Conservation (phyloP, 1,140 invertebrate genomes). For the Eueides isabella region DNA sequence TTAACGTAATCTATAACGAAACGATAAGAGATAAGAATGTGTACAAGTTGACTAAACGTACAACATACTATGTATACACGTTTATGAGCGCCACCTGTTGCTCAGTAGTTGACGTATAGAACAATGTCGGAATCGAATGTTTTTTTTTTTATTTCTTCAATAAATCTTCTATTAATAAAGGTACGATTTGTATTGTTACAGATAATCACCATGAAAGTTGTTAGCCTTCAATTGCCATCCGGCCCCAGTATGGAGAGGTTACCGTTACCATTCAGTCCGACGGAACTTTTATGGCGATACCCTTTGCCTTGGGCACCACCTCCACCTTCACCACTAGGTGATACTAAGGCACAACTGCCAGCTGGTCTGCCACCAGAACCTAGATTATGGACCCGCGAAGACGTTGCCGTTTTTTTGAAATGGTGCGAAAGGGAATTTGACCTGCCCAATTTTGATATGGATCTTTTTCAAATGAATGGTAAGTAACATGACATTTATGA, state of each 20-base stretch:
- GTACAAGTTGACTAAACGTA: constrained; percentile 12
- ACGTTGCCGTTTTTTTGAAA: constrained; percentile 93
- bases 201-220: constrained; percentile 77
- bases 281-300: constrained; percentile 93
- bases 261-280: constrained; percentile 80
- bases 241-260: constrained; percentile 80
- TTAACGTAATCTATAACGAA: constrained; percentile 29
- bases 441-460: constrained; percentile 94
- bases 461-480: constrained; percentile 99
- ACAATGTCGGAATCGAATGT: not conserved
- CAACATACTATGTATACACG: not conserved
- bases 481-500: constrained; percentile 55
- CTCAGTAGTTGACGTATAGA: constrained; percentile 30
- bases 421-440: constrained; percentile 97
- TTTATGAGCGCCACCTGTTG: constrained; percentile 46
- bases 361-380: constrained; percentile 92
- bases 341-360: constrained; percentile 93
- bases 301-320: constrained; percentile 86
- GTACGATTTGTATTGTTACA: constrained; percentile 47
- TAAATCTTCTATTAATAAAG: not conserved
- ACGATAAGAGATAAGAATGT: constrained; percentile 26
- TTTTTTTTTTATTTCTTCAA: not conserved
- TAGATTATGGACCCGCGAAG: constrained; percentile 94
- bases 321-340: constrained; percentile 88
- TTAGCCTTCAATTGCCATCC: constrained; percentile 78